Percentiles rank a stretch among this genome's conserved stretches.
phyloP scores from a whole-genome alignment of 2,113 vertebrate species.

The Circaetus gallicus region DNA sequence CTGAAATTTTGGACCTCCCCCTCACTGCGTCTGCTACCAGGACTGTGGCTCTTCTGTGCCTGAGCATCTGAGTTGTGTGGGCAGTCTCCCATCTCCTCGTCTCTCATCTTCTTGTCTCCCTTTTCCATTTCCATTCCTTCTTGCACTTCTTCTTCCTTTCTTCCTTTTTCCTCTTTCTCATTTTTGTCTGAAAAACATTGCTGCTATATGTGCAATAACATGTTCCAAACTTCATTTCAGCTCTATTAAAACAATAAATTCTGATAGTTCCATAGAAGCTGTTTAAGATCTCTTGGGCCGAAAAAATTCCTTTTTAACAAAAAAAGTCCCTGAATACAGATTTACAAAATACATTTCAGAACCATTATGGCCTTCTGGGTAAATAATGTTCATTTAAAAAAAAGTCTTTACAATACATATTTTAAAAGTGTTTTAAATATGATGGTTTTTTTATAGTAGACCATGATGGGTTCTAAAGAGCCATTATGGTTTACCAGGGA shows the following conservation, averaged over 20 bases:
- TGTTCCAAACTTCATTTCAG: conserved; percentile 47
- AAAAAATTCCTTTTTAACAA: conserved; percentile 19
- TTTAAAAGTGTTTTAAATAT: conserved; percentile 69
- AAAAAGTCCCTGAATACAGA: conserved; percentile 45
- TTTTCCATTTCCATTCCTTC: neutral
- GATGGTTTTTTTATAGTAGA: conserved; percentile 54
- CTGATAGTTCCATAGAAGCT: conserved; percentile 56
- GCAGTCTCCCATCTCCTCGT: neutral
- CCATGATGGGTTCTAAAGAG: conserved; percentile 62
- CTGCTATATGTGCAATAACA: neutral
- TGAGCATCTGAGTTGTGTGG: neutral
- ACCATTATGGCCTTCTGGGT: conserved; percentile 69
- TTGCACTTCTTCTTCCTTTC: neutral
- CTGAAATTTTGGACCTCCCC: neutral
- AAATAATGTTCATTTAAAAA: conserved; percentile 71
- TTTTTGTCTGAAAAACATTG: conserved; percentile 11
- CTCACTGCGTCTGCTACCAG: neutral
- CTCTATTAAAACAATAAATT: conserved; percentile 69
- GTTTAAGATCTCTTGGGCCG: conserved; percentile 66
- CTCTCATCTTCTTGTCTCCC: neutral
- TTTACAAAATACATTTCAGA: conserved; percentile 69
- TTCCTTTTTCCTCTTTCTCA: neutral
- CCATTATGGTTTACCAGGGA: conserved; percentile 61
- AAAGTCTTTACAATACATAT: conserved; percentile 53
- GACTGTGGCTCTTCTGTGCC: neutral